phyloP scores from a whole-genome alignment of 2,888 invertebrate genomes.

The Ophioninae sp. region DNA sequence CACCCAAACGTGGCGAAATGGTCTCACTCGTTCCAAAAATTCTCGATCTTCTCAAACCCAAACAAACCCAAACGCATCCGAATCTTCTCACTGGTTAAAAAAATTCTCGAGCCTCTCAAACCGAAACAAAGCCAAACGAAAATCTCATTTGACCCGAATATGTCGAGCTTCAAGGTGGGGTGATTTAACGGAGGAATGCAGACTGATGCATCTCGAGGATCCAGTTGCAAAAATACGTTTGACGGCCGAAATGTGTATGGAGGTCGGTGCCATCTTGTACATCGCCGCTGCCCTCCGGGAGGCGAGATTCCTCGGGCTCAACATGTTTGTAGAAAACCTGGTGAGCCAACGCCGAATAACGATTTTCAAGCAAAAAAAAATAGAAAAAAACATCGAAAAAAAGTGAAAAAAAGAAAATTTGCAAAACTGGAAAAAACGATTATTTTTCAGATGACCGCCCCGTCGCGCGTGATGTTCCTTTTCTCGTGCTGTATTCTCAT shows the following conservation, averaged over 20 bases:
- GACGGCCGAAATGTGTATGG: constrained; percentile 89
- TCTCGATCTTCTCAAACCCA: too few species aligned
- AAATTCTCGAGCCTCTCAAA: too few species aligned
- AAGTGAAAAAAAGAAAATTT: too few species aligned
- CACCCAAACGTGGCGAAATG: too few species aligned
- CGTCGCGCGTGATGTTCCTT: constrained; percentile 96
- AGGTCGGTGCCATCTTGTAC: constrained; percentile 92
- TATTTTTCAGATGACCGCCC: constrained; percentile 88
- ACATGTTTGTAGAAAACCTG: constrained; percentile 97
- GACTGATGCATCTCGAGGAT: constrained; percentile 85
- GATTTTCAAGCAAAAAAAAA: background rate
- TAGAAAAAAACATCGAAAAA: too few species aligned
- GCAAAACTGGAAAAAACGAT: too few species aligned
- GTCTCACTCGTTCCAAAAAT: too few species aligned
- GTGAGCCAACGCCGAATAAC: constrained; percentile 83
- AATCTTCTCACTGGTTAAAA: too few species aligned
- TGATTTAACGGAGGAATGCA: constrained; percentile 87
- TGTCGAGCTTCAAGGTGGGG: constrained; percentile 84
- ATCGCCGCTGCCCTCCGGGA: constrained; percentile 92
- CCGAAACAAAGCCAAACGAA: too few species aligned
- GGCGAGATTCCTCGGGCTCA: constrained; percentile 93
- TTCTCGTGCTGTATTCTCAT: constrained; percentile 95
- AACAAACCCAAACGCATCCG: too few species aligned
- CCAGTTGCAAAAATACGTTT: constrained; percentile 87
- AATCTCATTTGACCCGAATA: background rate